Evolutionary conservation across 2,113 vertebrate genomes (phyloP), one percentile per base, ranked within the genome.

Genomic region (Percina caprodes): DNA sequence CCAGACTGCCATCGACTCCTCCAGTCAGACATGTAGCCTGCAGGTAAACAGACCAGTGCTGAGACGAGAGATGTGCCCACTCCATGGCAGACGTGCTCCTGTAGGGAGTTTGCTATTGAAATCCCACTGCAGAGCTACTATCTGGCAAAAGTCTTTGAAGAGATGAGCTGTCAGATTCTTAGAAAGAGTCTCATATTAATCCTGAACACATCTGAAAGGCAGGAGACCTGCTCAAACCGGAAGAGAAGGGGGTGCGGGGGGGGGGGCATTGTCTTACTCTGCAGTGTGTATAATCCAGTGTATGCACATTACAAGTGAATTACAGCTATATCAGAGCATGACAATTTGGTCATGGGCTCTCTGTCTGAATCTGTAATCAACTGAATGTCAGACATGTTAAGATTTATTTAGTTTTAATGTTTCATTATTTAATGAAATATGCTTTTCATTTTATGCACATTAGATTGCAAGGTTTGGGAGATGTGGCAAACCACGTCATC

Each of bases 121-220:
- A 84, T 71, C 67, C 70, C 46, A 85, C 58, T 6, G 2, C 72
- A 62, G 73, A 88, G 82, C 35, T 85, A 80, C 80, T 33, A 21
- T 46, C 61, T 85, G 74, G 74, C 70, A 81, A 82, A 76, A 79
- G 77, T 69, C 77, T 89, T 90, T 88, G 79, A 91, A 77, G 68
- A 65, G 62, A 77, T 42, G 77, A 81, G 86, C 78, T 90, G 83
- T 79, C 80, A 67, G 84, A 69, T 12, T 7, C 58, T 30, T 30
- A 68, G 65, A 80, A 73, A 54, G 60, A 54, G 60, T 42, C 79
- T 80, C 24, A 75, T 61, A 77, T 91, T 89, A 86, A 73, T 56
- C 65, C 82, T 77, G 46, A 62, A 60, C 39, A 48, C 59, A 69
- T 74, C 54, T 49, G 71, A 65, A 70, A 83, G 56, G 59, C 9